Base-by-base conservation (phyloP, 1,140 invertebrate species). In the Latrodectus geometricus region DNA sequence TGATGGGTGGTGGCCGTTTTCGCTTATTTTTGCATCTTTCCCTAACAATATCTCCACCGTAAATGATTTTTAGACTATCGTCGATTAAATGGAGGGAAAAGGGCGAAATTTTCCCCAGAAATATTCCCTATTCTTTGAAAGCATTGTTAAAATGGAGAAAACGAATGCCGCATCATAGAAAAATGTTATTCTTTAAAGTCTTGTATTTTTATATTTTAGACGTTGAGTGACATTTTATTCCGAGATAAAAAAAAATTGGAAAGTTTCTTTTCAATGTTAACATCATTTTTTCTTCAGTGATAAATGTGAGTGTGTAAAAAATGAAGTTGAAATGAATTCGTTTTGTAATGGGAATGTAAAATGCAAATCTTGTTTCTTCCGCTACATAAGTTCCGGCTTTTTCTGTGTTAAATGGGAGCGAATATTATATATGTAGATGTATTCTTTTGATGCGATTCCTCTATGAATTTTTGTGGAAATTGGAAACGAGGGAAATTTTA, bases 291-390 rank as follows among this genome's bases (percentile, higher is more conserved):
- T 70, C 8, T 70, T 70, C 35, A 21, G 8, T 21, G 68, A 70
- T 70, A 21, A 35, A 35, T 70, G 20, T 14, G 20, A 20, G 20
- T 15, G 35, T 23, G 14, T 17, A 74, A 50, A 81, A 56, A 81
- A n/a, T 11, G 35, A 11, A 23, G 17, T 11, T 21, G 68, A 23
- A 11, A 11, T 56, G 68, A 81, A 72, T 81, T 81, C 79, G 49
- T 81, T 76, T 56, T 81, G 79, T 72, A 81, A 81, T 81, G 79
- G 79, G 35, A 48, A n/a, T 65, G 76, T 72, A 49, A 81, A 81
- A 72, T 81, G 70, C 50, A 81, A 81, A 81, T 81, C 65, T 9
- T n/a, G 50, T 70, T 70, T 81, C 21, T 72, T 48, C 76, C 35
- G 15, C 14, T 48, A 35, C 12, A 52, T 17, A 23, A 49, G 49